Base-by-base conservation (phyloP, 1,140 invertebrate genomes). In the Lysiphlebus fabarum region DNA sequence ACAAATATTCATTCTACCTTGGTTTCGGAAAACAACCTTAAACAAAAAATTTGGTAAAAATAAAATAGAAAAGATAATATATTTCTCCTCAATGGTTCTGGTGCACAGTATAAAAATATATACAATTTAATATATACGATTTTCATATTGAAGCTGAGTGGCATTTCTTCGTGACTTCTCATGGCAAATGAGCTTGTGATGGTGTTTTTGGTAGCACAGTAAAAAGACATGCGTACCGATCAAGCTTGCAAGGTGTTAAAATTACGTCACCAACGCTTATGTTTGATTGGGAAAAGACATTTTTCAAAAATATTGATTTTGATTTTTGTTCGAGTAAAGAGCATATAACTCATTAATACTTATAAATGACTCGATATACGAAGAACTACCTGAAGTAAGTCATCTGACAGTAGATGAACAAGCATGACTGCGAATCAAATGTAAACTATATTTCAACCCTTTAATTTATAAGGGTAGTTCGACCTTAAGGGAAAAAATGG, bases 191-290 rank as follows among this genome's bases (percentile, higher is more conserved):
- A 17, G 7, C 40, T 9, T 54, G 41, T 34, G 53, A 54, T 43
- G 41, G 53, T 3, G 6, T 54, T n/a, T n/a, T n/a, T 6, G 53
- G 12, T 33, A 14, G 53, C 3, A 43, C 6, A 14, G 61, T 70
- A 2, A 69, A 69, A 58, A 38, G 65, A 50, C n/a, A 44, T 0
- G 17, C 17, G 17, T 54, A 42, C 7, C 60, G 56, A 41, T 54
- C 63, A 8, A 68, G 62, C 41, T 44, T 69, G 38, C 62, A 66
- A 57, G 43, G 62, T 37, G 12, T 62, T 37, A 49, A 26, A n/a
- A 48, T 61, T 42, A 38, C 12, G 36, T 37, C 33, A 34, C 33
- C 53, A 41, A 5, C 26, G 6, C n/a, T 10, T 26, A 33, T 59
- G 36, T 61, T 50, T 11, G 48, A 62, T 8, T 62, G 58, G 64